Conservation (phyloP, 2,113 vertebrate species). For the Grallaria varia region DNA sequence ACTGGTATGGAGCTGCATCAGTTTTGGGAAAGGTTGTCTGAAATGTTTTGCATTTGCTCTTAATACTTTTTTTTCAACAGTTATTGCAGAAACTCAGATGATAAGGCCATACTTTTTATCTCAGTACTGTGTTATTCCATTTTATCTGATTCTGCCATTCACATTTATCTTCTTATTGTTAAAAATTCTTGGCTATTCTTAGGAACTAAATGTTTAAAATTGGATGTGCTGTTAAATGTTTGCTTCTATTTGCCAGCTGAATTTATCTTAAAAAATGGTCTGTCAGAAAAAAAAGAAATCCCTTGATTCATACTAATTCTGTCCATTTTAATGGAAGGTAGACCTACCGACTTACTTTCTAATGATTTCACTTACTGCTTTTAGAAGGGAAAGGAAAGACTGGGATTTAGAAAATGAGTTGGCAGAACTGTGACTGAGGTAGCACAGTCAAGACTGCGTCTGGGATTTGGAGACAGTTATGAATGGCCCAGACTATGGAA, state of each 20-base stretch:
- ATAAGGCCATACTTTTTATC: neutral
- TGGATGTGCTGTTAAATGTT: neutral
- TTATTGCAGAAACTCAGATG: neutral
- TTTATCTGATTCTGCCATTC: neutral
- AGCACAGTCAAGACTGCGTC: neutral
- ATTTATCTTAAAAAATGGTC: neutral
- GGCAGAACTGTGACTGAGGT: neutral
- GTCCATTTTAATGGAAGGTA: neutral
- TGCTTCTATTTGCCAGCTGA: neutral
- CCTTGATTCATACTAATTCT: neutral
- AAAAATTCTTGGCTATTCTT: neutral
- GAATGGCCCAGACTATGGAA: neutral
- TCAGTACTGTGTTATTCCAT: neutral
- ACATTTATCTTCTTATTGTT: neutral
- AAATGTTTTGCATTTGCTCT: neutral
- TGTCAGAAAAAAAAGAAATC: neutral
- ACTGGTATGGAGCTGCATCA: neutral
- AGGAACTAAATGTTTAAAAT: neutral
- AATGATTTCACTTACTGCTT: neutral
- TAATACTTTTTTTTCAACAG: neutral
- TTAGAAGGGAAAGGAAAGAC: neutral
- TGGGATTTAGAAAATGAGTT: neutral
- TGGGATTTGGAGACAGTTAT: neutral
- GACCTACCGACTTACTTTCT: neutral
- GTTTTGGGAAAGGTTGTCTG: neutral